These are phyloP conservation scores for Melieria omissa DNA, from an alignment of 2,888 invertebrate genomes.

Conservation along the genomic window DNA sequence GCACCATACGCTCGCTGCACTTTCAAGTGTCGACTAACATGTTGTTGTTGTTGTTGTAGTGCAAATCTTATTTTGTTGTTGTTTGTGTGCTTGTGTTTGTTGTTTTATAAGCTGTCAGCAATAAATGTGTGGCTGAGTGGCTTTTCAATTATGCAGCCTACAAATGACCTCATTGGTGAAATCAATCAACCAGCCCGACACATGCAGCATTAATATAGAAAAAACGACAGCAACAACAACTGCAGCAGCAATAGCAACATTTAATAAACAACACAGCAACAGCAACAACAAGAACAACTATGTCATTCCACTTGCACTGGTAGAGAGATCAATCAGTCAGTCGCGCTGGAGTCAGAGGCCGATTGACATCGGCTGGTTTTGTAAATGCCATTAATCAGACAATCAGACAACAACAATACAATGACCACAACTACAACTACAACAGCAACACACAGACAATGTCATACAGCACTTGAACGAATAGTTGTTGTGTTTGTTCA, in stretches of 20 bases:
- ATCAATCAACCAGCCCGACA: conserved; percentile 24
- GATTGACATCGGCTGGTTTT: conserved; percentile 18
- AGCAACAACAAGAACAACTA: too few relatives aligned
- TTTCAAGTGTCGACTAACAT: too few relatives aligned
- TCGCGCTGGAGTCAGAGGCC: conserved; percentile 7
- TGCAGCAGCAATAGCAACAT: neutral
- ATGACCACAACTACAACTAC: neutral
- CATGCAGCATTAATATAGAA: neutral
- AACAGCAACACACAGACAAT: neutral
- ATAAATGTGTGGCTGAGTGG: too few relatives aligned
- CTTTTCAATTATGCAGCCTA: too few relatives aligned
- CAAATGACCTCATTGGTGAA: conserved; percentile 34
- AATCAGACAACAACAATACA: conserved; percentile 12
- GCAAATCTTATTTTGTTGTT: too few relatives aligned
- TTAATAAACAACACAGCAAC: too few relatives aligned
- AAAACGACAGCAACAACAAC: conserved; percentile 11
- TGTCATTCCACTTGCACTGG: too few relatives aligned
- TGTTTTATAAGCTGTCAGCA: too few relatives aligned
- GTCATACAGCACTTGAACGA: conserved; percentile 1
- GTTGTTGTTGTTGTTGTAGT: too few relatives aligned
- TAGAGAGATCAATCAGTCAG: neutral
- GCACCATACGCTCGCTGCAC: too few relatives aligned
- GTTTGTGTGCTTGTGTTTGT: too few relatives aligned
- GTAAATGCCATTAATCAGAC: conserved; percentile 22
- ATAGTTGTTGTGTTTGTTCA: conserved; percentile 6